These are phyloP conservation scores for Pongo abelii DNA, from an alignment of 2,113 vertebrate species.

Conservation along the genomic window DNA sequence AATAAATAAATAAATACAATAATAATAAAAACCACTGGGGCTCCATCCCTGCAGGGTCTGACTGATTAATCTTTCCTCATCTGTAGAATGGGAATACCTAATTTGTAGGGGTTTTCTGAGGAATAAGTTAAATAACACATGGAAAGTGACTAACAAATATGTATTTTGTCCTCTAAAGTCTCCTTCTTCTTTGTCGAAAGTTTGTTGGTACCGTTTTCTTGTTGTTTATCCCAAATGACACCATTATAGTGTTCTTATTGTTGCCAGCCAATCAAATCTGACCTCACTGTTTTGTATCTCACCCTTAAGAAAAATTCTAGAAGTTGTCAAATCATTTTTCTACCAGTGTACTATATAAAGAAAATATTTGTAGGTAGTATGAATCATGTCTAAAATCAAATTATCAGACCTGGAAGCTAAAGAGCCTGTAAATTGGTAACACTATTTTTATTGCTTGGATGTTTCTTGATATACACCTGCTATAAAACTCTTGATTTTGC, in stretches of 20 bases:
- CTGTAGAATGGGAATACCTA: background rate
- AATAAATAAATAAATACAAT: no score
- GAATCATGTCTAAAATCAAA: background rate
- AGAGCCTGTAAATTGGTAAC: background rate
- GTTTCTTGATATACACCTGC: background rate
- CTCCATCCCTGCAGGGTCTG: background rate
- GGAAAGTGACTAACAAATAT: background rate
- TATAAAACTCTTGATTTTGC: conserved; percentile 7
- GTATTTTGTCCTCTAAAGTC: background rate
- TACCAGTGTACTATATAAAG: background rate
- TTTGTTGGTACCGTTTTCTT: background rate
- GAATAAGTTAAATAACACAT: background rate
- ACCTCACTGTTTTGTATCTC: background rate
- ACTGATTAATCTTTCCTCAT: background rate
- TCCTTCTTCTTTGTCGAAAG: background rate
- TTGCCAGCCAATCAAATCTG: background rate
- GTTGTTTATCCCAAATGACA: background rate
- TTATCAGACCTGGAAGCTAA: background rate
- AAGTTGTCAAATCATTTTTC: background rate
- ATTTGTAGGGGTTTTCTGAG: background rate
- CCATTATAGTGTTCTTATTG: background rate
- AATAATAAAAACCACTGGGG: no score
- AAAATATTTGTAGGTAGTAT: background rate
- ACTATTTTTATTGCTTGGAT: background rate
- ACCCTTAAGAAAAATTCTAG: background rate